Base-by-base conservation (phyloP, 1,140 invertebrate species). In the Homarus americanus region DNA sequence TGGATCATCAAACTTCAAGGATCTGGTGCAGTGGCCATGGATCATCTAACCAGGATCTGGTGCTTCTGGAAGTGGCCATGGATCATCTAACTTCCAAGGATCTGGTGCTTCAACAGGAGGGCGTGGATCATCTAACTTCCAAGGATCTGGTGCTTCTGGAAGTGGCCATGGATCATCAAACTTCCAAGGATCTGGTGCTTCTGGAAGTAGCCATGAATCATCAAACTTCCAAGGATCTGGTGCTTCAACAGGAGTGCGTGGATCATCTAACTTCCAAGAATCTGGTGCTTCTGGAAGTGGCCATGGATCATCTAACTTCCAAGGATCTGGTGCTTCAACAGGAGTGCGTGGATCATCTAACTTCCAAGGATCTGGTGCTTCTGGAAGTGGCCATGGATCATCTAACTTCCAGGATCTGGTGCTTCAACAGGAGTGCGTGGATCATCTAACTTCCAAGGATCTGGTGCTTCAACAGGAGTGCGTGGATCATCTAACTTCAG, bases 11-110 rank as follows among this genome's bases (percentile, higher is more conserved):
- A 4, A 34, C 38, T 34, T 75, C 72, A 75, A 75, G 72, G 72
- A 34, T 75, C 72, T 75, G 24, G 32, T 15, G 3, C 12, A 40
- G 32, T 3, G 20, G 15, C 12, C 24, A 7, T 75, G 72, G 72
- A 75, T 75, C 58, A 63, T n/a, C n/a, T n/a, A n/a, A n/a, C 73
- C 34, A 75, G 73, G 73, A 34, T 75, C 73, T 34, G 9, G 34
- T 34, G 34, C n/a, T 36, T 38, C 73, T 34, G 73, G 5, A 5
- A 75, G 36, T 75, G 36, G 15, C 34, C 73, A 75, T 34, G 73
- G 73, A 75, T 75, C 73, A 75, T 32, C 73, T 3, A 63, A 63
- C 15, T 20, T 63, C 58, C 58, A 15, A 24, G 4, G 4, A 63
- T 63, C 58, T 63, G 24, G 58, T 24, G 20, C 58, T 20, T 20